These are phyloP conservation scores for Chlorocebus sabaeus DNA, from an alignment of 2,113 vertebrate species.

Conservation along the genomic window DNA sequence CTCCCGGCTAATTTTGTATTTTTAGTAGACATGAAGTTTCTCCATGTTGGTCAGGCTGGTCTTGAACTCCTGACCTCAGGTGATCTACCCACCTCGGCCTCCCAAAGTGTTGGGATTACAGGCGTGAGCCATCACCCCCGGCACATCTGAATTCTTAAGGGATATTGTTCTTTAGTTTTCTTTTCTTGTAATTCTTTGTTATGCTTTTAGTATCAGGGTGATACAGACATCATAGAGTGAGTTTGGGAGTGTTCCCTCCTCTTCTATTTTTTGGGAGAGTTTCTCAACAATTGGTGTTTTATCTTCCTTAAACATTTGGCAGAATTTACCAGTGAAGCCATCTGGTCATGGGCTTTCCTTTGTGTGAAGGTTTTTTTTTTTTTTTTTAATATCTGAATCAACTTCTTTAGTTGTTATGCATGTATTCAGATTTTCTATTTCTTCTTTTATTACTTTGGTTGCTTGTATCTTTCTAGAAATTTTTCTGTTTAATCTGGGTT, in stretches of 20 bases:
- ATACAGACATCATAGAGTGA: background rate
- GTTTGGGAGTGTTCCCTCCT: background rate
- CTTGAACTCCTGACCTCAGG: too few relatives aligned
- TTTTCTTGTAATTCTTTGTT: background rate
- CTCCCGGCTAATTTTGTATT: too few relatives aligned
- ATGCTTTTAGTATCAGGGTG: background rate
- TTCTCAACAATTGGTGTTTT: background rate
- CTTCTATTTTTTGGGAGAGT: background rate
- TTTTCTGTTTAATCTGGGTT: background rate
- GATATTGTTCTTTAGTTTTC: background rate
- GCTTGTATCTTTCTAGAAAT: background rate
- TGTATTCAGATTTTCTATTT: background rate
- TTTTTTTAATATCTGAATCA: background rate
- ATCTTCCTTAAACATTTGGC: background rate
- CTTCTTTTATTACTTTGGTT: background rate
- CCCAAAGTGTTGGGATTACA: too few relatives aligned
- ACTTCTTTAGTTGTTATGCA: background rate
- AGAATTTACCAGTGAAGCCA: background rate
- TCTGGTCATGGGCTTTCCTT: background rate
- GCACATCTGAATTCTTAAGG: background rate
- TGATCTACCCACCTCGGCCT: too few relatives aligned
- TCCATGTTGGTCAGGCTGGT: too few relatives aligned
- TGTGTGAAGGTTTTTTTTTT: too few relatives aligned
- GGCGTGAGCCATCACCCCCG: too few relatives aligned
- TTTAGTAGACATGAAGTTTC: too few relatives aligned